Evolutionary conservation across 2,888 invertebrate species (phyloP).

Genomic region (Pseudeuparius sepicola): DNA sequence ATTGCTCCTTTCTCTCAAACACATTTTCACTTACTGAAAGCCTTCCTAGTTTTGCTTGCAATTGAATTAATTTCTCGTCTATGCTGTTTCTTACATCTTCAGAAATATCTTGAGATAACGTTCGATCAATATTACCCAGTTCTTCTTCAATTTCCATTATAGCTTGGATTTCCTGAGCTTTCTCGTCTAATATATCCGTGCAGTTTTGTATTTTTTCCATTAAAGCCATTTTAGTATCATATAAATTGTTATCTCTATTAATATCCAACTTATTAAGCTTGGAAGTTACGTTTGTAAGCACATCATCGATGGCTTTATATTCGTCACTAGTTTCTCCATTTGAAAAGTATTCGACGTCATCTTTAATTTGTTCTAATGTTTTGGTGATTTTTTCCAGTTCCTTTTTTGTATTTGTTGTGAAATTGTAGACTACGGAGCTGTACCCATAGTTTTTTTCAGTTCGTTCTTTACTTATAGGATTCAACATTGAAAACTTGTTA

Average conservation of each 20-base stretch:
- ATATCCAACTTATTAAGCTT: conserved; percentile 16
- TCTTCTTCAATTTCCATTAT: conserved; percentile 17
- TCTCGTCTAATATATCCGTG: conserved; percentile 18
- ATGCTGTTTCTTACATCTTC: conserved; percentile 20
- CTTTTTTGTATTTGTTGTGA: not conserved
- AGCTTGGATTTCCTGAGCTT: conserved; percentile 15
- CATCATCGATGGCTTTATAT: conserved; percentile 19
- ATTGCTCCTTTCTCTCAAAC: conserved; percentile 18
- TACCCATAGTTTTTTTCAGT: conserved; percentile 5
- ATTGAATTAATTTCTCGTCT: conserved; percentile 25
- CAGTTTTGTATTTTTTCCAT: conserved; percentile 16
- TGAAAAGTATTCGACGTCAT: conserved; percentile 11
- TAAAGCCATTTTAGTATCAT: conserved; percentile 17
- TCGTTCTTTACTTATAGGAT: not conserved
- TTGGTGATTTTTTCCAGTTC: not conserved
- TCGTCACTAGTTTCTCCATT: conserved; percentile 14
- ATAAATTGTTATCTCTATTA: conserved; percentile 7
- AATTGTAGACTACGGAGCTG: conserved; percentile 1
- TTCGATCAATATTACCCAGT: conserved; percentile 13
- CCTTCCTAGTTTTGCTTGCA: conserved; percentile 24
- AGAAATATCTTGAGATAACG: conserved; percentile 12
- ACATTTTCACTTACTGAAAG: conserved; percentile 20
- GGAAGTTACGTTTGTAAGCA: conserved; percentile 13
- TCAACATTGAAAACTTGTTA: conserved; percentile 12
- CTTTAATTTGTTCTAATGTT: conserved; percentile 1